Evolutionary conservation across 2,113 vertebrate species (phyloP), one percentile per base, ranked within the genome.

Genomic region (Eulemur rufifrons): DNA sequence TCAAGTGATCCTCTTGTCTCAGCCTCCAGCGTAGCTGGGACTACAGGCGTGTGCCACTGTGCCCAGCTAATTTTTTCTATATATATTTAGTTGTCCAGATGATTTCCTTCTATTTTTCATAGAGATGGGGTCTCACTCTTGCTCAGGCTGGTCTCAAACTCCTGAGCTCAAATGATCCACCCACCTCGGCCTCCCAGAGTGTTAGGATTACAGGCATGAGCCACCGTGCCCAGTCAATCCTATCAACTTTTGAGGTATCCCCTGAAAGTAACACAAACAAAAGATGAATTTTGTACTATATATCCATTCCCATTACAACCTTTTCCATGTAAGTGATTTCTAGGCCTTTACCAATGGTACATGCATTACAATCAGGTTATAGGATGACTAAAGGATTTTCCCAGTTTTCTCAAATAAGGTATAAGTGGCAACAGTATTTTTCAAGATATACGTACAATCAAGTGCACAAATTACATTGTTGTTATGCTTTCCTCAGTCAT

Each of bases 241-340:
- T 82, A 76, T 89, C 15, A 66, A 90, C 25, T 86, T 61, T 89
- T 77, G 45, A 94, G 23, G 12, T 5, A 77, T 0, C 11, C 4
- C 12, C 17, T 52, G 14, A 63, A 20, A 47, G 34, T 54, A 54
- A 10, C 32, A 78, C 25, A 86, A 15, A 74, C 15, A 78, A 86
- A 89, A 84, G 63, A 88, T 69, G 23, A 68, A 73, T 81, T 87
- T 94, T 59, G 64, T 29, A 80, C 21, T 91, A 2, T 61, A 50
- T 42, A 18, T 87, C 27, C 76, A 87, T 29, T 80, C 37, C 47
- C 32, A 56, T 89, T 92, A 89, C 20, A 81, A 45, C 25, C 12
- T 89, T 96, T 95, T 95, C 50, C n/a, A 83, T 37, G 8, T 56
- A 74, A 96, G 15, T 64, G 56, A 68, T 95, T 96, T 90, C 64